Evolutionary conservation across 2,888 invertebrate genomes (phyloP), one percentile per base, ranked within the genome.

Genomic region (Drosophila demipolita): DNA sequence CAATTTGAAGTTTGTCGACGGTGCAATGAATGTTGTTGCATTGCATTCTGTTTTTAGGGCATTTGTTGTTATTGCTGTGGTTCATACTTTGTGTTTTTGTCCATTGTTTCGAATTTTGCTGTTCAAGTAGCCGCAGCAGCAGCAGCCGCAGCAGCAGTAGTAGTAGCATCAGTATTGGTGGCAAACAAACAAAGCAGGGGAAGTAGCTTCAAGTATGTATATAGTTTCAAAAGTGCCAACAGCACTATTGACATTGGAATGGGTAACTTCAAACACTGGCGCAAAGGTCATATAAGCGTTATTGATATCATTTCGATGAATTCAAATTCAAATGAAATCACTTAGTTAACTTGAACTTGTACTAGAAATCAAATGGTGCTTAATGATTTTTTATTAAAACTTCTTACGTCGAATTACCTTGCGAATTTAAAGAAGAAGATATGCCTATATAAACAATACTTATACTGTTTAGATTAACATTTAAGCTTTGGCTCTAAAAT

Each of bases 21-120:
- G 40, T 86, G 70, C 71, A 59, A n/a, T 29, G 38, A 15, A 32
- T 74, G 70, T 61, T 79, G 73, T 75, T 84, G 83, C 89, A 73
- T 71, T 75, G 73, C 75, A 55, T 78, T 78, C 69, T 74, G 61
- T 65, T 63, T 83, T 52, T 66, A 58, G 61, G 29, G 66, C 57
- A 12, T 49, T 79, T 81, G 64, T 70, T 72, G 80, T 72, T 86
- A 64, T 84, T 87, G 87, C 75, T 80, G 88, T 68, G 86, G 86
- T 68, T 80, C 81, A 85, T 73, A 89, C 83, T 86, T 85, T 89
- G 75, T 78, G 76, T 76, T 73, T 80, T 69, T 42, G 67, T 40
- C 87, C 76, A 87, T 87, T 87, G 86, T 89, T 89, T 61, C 68
- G 54, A 75, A 73, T 73, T 80, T 69, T 67, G 67, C 65, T 50